Evolutionary conservation across 2,888 invertebrate species (phyloP).

Genomic region (Nemoura dubitans): DNA sequence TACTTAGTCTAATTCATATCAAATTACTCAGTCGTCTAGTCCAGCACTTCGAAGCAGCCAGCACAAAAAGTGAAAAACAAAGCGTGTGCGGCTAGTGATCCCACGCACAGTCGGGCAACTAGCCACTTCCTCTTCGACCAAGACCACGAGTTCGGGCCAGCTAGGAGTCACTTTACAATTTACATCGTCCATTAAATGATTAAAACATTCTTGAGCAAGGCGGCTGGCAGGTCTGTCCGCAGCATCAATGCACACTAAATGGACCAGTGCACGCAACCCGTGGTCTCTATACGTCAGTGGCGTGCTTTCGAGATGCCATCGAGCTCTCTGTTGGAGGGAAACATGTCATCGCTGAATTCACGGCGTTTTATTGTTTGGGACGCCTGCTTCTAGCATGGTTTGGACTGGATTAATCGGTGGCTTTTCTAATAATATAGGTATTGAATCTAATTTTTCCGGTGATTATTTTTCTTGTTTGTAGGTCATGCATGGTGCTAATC

Average conservation of each 20-base stretch:
- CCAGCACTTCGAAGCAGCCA: background rate
- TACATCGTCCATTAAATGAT: slow-evolving; percentile 12
- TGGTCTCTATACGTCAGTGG: background rate
- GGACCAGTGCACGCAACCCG: background rate
- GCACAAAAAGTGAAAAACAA: background rate
- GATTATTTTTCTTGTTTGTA: too few relatives aligned
- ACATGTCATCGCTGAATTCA: too few relatives aligned
- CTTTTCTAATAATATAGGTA: too few relatives aligned
- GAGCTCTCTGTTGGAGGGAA: too few relatives aligned
- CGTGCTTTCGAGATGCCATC: too few relatives aligned
- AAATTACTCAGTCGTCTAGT: background rate
- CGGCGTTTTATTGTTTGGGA: too few relatives aligned
- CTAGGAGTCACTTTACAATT: background rate
- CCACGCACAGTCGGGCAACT: background rate
- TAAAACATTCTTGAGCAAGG: background rate
- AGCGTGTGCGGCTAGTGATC: background rate
- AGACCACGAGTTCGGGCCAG: background rate
- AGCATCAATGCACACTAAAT: background rate
- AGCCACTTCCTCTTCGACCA: background rate
- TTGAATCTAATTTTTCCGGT: too few relatives aligned
- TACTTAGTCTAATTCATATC: background rate
- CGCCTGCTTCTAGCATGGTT: too few relatives aligned
- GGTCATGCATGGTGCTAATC: too few relatives aligned
- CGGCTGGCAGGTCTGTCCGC: background rate
- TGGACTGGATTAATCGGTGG: too few relatives aligned